Evolutionary conservation across 64 coral and sea anemone species (phyloP), one percentile per base, ranked within the genome.

Genomic region (Montipora sp.): DNA sequence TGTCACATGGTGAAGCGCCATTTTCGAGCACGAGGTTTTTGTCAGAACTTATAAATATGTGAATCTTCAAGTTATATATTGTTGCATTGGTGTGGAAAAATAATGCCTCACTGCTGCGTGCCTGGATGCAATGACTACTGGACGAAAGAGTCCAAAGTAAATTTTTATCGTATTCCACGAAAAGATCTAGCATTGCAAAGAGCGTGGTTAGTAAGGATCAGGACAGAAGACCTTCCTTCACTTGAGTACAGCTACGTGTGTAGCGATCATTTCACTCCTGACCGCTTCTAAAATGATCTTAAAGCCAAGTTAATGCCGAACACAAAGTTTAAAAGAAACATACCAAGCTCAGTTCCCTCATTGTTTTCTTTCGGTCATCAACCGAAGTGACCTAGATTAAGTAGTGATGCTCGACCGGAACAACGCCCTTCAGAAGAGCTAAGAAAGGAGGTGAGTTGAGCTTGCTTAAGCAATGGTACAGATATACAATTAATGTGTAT

Each of bases 221-320:
- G 79, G n/a, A 27, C 69, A n/a, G 23, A 75, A 3, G 66, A 91
- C 71, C 21, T 83, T 15, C 68, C 90, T 57, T 12, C 70, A 9
- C 53, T 76, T 7, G 24, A 91, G 24, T 73, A 91, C 65, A 55
- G 89, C 20, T 91, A 83, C 24, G 67, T 83, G 3, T 91, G 79
- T 75, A 91, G 89, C 51, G 68, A 91, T 8, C 90, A 91, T 49
- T 91, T 91, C 79, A 46, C 79, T 7, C 60, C 48, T 6, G 69
- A 76, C 51, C 75, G 80, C 61, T 91, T 74, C 44, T 49, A 91
- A n/a, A 57, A 23, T 15, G 36, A 91, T 23, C 24, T 91, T 2
- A 81, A 83, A 72, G 47, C 89, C 21, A 8, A 91, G 49, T 82
- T 91, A 65, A 72, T 89, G 87, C 79, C 47, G 11, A 66, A 46